phyloP scores from a whole-genome alignment of 2,113 vertebrate genomes.

The Lagopus leucura region DNA sequence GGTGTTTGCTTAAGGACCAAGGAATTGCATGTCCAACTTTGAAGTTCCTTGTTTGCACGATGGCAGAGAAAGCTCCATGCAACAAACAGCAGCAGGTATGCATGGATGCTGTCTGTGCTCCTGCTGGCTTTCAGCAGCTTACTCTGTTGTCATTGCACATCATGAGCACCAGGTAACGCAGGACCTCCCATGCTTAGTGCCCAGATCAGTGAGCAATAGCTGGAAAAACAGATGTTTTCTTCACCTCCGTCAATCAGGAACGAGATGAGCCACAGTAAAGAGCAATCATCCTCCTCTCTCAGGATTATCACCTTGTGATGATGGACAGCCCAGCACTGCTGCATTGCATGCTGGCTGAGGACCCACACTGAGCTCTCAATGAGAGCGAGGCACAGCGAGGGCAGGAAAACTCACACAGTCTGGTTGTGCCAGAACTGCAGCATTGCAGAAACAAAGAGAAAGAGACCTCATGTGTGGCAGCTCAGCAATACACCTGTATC shows the following conservation, averaged over 20 bases:
- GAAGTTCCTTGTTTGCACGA: background rate
- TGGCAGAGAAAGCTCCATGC: background rate
- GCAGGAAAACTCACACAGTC: background rate
- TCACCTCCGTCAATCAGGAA: slow-evolving; percentile 32
- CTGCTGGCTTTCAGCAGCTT: background rate
- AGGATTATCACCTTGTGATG: background rate
- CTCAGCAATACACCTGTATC: background rate
- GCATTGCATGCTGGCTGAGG: background rate
- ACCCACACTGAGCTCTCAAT: background rate
- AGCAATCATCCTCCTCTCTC: background rate
- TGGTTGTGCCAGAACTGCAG: background rate
- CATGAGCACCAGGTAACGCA: background rate
- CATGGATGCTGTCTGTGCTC: background rate
- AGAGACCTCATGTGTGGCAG: background rate
- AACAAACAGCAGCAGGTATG: background rate
- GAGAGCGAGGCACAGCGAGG: rapidly evolving
- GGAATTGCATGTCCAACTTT: background rate
- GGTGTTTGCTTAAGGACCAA: background rate
- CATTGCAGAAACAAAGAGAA: rapidly evolving
- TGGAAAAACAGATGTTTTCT: background rate
- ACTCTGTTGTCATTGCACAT: background rate
- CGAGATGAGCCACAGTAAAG: slow-evolving; percentile 18
- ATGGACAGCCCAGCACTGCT: background rate
- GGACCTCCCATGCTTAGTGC: background rate
- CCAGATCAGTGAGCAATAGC: background rate